Conservation (phyloP, 2,888 invertebrate species). For the Scaptomyza flava region DNA sequence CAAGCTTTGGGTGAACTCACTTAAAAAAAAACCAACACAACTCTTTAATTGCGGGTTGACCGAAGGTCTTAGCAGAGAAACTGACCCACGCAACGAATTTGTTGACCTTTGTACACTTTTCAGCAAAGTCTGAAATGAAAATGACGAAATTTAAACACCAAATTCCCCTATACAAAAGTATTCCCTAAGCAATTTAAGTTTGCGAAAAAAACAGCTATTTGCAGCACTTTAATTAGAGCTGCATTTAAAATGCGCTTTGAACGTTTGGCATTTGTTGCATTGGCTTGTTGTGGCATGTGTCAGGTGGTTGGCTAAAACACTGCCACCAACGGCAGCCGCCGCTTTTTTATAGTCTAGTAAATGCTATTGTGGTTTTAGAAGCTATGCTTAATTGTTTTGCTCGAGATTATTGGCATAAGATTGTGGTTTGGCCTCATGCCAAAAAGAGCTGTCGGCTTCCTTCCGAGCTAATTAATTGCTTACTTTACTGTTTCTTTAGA, state of each 20-base stretch:
- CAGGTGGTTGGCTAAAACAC: conserved; percentile 37
- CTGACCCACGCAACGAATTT: conserved; percentile 28
- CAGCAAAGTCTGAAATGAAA: conserved; percentile 14
- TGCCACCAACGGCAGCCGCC: conserved; percentile 12
- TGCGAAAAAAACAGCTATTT: conserved; percentile 26
- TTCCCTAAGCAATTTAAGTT: conserved; percentile 11
- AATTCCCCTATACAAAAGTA: conserved; percentile 1
- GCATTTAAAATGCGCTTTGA: conserved; percentile 30
- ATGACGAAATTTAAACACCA: conserved; percentile 32
- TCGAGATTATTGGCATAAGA: conserved; percentile 48
- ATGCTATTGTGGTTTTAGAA: conserved; percentile 23
- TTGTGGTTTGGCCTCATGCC: conserved; percentile 57
- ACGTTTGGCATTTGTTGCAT: conserved; percentile 26
- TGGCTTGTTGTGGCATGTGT: conserved; percentile 39
- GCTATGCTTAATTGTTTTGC: conserved; percentile 53
- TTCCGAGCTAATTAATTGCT: conserved; percentile 60
- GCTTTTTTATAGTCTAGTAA: conserved; percentile 51
- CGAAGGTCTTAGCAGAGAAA: conserved; percentile 36
- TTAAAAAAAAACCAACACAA: conserved; percentile 13
- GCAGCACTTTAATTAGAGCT: conserved; percentile 63
- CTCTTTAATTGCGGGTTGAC: conserved; percentile 31
- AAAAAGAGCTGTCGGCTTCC: conserved; percentile 30
- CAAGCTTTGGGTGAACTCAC: conserved; percentile 12
- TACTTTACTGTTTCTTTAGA: conserved; percentile 34
- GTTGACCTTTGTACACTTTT: conserved; percentile 45